Base-by-base conservation (phyloP, 1,140 invertebrate species). In the Palaemon carinicauda region DNA sequence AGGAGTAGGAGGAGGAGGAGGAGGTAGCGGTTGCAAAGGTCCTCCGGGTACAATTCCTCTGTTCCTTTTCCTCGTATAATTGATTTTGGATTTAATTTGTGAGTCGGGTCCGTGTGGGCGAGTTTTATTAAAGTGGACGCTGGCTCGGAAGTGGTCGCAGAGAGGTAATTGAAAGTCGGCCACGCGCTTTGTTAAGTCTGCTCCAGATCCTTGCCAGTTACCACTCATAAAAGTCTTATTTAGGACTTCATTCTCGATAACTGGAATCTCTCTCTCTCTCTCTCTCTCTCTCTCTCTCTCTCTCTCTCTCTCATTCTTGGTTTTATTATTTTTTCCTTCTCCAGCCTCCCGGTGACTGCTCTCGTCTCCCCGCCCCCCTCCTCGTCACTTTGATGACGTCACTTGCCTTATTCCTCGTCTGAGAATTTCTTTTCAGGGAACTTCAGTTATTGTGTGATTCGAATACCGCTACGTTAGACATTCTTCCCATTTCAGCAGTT, bases 181-280 rank as follows among this genome's bases (percentile, higher is more conserved):
- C 69, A 21, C 21, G 60, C 65, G 69, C 81, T 82, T 74, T 56
- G 51, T 74, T 82, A 69, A 69, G 33, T 73, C 80, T 75, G 51
- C 71, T 12, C 69, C 81, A 54, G 51, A 69, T 81, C 80, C 80
- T 81, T 74, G 69, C 81, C 69, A 74, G 69, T 54, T 82, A 29
- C 81, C 52, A 52, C 50, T 82, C 81, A 82, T 82, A 75, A 82
- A 73, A 82, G 69, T 82, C 81, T 82, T 82, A 69, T 82, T 82
- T 82, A 82, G 69, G 52, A 27, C 69, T 82, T 52, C 50, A 82
- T 82, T 82, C 81, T 31, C 73, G 69, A 82, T 82, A 82, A 41
- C 41, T 41, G 41, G 41, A 41, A 41, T 41, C 41, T 41, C 41
- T 41, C 41, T 41, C 77, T 51, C 52, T 33, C 53, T 80, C 53